Evolutionary conservation across 2,797 vertebrate species (phyloP), one percentile per base, ranked within the genome.

Genomic region (Spinibarbus caldwelli): DNA sequence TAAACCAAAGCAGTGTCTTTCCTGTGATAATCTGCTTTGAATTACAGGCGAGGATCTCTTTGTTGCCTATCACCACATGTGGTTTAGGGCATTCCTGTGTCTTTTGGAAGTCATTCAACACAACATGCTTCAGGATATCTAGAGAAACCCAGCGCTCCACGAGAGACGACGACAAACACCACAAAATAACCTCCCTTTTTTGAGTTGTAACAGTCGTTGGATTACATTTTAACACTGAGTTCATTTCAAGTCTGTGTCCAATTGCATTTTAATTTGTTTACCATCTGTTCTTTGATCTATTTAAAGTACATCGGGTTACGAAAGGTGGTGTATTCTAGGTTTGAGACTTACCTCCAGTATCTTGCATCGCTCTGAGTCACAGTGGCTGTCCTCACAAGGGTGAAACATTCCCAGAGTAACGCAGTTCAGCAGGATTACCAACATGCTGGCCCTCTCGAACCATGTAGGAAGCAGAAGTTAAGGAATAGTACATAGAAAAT

Each of bases 321-420:
- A 80, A 59, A 36, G 67, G 67, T 38, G 54, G 64, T 29, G 67
- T 29, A 73, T 38, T 59, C 43, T 12, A 41, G 45, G 49, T 43
- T 47, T 66, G 66, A 66, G n/a, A 85, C 89, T 89, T 93, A 99
- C 98, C 97, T 98, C 94, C 87, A 99, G 95, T 92, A 99, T 98
- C 91, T 96, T 95, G 95, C 98, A 99, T 91, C 98, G 96, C 11
- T 98, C 96, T 0, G 97, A 97, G 89, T 96, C 91, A 15, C 98
- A 99, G 92, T 96, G 93, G 34, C 96, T 97, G 92, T 99, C 98
- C 91, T 99, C 97, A 10, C 98, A 99, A 0, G 98, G 98, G 88
- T 98, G 98, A 92, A 98, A 99, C 98, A 99, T 99, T 85, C 98
- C 98, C 94, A 99, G 94, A 0, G 98, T 99, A 92, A 99, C 98